These are phyloP conservation scores for Parazoanthus darwini DNA, from an alignment of 92 coral and sea anemone species.

Conservation along the genomic window DNA sequence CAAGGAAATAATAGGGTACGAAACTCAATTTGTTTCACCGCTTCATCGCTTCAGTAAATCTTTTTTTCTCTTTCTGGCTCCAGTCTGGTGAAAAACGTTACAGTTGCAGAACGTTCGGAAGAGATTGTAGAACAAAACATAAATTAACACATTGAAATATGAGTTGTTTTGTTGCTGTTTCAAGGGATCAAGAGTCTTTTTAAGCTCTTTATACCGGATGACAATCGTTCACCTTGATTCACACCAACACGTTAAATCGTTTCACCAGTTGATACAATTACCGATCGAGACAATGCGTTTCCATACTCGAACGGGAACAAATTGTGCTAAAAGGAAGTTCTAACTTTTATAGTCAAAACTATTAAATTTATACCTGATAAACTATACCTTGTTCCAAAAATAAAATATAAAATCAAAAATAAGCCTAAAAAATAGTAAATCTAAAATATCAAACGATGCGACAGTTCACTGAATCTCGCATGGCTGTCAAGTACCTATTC, in stretches of 20 bases:
- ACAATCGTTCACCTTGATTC: background rate
- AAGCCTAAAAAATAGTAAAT: too few relatives aligned
- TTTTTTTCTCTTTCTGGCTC: background rate
- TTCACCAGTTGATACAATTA: too few relatives aligned
- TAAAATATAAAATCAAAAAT: too few relatives aligned
- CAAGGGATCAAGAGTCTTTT: background rate
- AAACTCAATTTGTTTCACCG: background rate
- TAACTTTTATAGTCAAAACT: too few relatives aligned
- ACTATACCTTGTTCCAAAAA: background rate
- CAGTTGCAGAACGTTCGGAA: background rate
- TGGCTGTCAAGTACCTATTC: background rate
- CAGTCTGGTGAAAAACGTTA: too few relatives aligned
- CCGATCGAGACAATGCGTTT: too few relatives aligned
- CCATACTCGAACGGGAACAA: too few relatives aligned
- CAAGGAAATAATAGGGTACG: background rate
- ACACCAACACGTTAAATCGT: too few relatives aligned
- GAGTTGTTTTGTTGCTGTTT: background rate
- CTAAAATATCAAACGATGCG: background rate
- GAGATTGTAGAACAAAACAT: background rate
- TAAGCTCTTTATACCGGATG: background rate
- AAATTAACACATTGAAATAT: background rate
- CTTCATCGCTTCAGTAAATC: background rate
- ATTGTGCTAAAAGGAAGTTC: too few relatives aligned
- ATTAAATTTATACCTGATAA: too few relatives aligned
- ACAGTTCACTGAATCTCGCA: background rate